Conservation (phyloP, 2,888 invertebrate genomes). For the Rhagium mordax region DNA sequence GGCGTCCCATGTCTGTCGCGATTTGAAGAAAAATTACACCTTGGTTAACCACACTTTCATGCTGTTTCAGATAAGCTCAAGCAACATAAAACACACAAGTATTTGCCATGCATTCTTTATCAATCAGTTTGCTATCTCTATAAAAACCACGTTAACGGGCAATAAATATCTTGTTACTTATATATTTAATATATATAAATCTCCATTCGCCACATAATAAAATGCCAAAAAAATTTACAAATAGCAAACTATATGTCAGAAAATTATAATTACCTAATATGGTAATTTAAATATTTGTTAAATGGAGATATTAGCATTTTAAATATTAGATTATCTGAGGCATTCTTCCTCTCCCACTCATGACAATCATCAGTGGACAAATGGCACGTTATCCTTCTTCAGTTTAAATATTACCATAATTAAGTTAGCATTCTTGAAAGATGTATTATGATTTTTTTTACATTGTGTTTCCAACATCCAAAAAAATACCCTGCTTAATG, state of each 20-base stretch:
- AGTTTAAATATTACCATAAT: conserved; percentile 1
- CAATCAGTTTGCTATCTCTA: not conserved
- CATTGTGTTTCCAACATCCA: conserved; percentile 6
- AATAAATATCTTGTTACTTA: not conserved
- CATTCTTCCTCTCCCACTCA: conserved; percentile 18
- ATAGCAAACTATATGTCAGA: conserved; percentile 23
- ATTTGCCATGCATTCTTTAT: not conserved
- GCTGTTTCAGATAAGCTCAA: not conserved
- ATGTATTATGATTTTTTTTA: not conserved
- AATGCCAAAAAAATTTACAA: conserved; percentile 19
- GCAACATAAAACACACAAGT: not conserved
- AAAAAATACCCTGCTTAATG: conserved; percentile 27
- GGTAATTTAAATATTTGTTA: conserved; percentile 22
- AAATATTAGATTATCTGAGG: conserved; percentile 14
- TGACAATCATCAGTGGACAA: conserved; percentile 9
- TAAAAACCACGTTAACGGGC: not conserved
- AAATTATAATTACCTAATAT: conserved; percentile 30
- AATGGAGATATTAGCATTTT: conserved; percentile 13
- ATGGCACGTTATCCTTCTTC: conserved; percentile 7
- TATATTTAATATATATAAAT: conserved; percentile 15
- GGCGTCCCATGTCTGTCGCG: not conserved
- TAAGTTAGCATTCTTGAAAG: conserved; percentile 22
- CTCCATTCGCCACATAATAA: conserved; percentile 1
- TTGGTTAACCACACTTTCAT: not conserved
- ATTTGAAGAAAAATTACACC: not conserved